Base-by-base conservation (phyloP, 2,797 vertebrate species). In the Myoxocephalus aenaeus region DNA sequence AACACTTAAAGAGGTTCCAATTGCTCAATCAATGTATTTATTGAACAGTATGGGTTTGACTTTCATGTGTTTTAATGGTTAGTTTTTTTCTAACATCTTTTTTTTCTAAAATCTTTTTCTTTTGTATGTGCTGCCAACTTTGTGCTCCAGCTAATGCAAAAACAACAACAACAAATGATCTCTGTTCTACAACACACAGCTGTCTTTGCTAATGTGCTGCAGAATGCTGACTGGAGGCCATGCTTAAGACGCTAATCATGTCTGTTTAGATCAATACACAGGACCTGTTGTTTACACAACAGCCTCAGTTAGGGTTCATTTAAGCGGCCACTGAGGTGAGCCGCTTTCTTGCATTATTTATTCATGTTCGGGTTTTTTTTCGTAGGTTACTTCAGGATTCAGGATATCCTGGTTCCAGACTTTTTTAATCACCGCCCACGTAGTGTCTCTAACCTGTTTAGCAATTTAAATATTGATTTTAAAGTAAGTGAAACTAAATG, bases 281-380 rank as follows among this genome's bases (percentile, higher is more conserved):
- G 14, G 18, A 44, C 48, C 50, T 63, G 4, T 25, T 80, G 38
- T 87, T 86, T 64, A 78, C 65, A 65, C 70, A 84, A 71, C 70
- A 84, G 34, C 4, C 2, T 32, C 8, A 13, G 59, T 29, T 56
- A 40, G 9, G 57, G 76, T 18, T 75, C 13, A 54, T 65, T 61
- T 20, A 18, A 7, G 2, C 0, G 0, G 27, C 32, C 46, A 14
- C 25, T 22, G 32, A 58, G 29, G 7, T 22, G 40, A 66, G 27
- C 51, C n/a, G 32, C 11, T 54, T 68, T 32, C 22, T 25, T 1
- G 1, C 14, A 27, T 56, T 27, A 12, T 56, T 56, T 56, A 54
- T 56, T 56, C 25, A 15, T 56, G 53, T 56, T 53, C 11, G 22
- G 0, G 5, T 20, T 29, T 27, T 22, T 38, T 22, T 38, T 7